Evolutionary conservation across 2,113 vertebrate species (phyloP), one percentile per base, ranked within the genome.

Genomic region (Poecile atricapillus): DNA sequence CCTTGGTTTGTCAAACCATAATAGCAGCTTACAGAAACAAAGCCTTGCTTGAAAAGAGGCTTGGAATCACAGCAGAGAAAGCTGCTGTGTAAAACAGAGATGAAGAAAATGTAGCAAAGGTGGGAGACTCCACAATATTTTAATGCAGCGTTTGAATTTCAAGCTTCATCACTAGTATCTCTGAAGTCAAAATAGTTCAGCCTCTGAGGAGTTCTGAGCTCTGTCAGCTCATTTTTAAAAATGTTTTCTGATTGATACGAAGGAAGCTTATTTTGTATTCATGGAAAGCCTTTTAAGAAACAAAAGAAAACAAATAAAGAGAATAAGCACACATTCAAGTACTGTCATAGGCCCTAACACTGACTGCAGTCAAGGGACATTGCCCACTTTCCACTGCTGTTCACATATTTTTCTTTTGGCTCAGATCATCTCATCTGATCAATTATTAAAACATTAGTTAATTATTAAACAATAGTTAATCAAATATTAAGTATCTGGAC

Each of bases 21-120:
- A 95, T 20, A 90, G 50, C 58, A 83, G 35, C 67, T 76, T 87
- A 52, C 30, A 85, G 67, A 95, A 95, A 83, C 43, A 95, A 91
- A 95, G 39, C 49, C 20, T 76, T 50, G 46, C 23, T 64, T 62
- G 49, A 20, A 67, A 82, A 91, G 49, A 85, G 49, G 27, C 25
- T 73, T 65, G 65, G 69, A 87, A 65, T 62, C 55, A 80, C 25
- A 71, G 75, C 15, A 82, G 39, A 90, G 30, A 35, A 94, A 87
- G 28, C 19, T 43, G 78, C 22, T 46, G 39, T 69, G 7, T 49
- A 91, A 94, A 91, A 65, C 18, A 89, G 35, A 73, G 35, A 75
- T 60, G 44, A 84, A 52, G 52, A 35, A 53, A 87, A 89, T 10
- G 21, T 56, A 65, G 37, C 30, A 93, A 93, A 85, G 33, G 23